Conservation (phyloP, 2,113 vertebrate genomes). For the Clinocottus analis region DNA sequence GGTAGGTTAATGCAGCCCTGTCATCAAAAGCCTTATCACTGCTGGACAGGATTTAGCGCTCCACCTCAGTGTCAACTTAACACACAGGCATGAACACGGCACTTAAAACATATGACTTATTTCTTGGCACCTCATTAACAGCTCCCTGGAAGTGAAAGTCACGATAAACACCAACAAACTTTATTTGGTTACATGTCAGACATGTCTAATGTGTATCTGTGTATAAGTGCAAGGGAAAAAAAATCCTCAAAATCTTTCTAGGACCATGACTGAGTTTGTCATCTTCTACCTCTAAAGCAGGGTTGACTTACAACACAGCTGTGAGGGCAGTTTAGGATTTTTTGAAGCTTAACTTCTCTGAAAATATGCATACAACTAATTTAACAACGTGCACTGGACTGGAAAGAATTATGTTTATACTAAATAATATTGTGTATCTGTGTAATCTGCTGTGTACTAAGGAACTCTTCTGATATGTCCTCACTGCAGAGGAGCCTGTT, state of each 20-base stretch:
- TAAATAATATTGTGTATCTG: background rate
- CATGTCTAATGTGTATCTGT: constrained; percentile 33
- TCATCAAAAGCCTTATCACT: constrained; percentile 78
- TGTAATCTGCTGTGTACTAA: background rate
- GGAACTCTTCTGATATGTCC: background rate
- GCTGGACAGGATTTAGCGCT: constrained; percentile 81
- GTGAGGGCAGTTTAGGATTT: constrained; percentile 3
- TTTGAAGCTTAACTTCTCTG: background rate
- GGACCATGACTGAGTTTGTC: constrained; percentile 34
- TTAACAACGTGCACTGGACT: background rate
- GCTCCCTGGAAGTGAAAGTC: constrained; percentile 63
- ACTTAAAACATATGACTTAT: constrained; percentile 58
- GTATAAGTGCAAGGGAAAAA: constrained; percentile 23
- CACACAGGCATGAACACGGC: constrained; percentile 33
- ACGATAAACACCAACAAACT: constrained; percentile 67
- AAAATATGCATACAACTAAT: background rate
- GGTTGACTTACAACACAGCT: background rate
- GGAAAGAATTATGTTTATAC: background rate
- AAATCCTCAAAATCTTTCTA: constrained; percentile 26
- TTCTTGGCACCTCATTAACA: constrained; percentile 76
- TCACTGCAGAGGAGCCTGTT: background rate
- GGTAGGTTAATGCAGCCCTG: constrained; percentile 79
- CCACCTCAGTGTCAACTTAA: constrained; percentile 78
- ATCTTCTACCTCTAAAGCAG: constrained; percentile 18
- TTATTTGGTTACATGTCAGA: constrained; percentile 64